Conservation (phyloP, 2,888 invertebrate genomes). For the Pollenia angustigena region DNA sequence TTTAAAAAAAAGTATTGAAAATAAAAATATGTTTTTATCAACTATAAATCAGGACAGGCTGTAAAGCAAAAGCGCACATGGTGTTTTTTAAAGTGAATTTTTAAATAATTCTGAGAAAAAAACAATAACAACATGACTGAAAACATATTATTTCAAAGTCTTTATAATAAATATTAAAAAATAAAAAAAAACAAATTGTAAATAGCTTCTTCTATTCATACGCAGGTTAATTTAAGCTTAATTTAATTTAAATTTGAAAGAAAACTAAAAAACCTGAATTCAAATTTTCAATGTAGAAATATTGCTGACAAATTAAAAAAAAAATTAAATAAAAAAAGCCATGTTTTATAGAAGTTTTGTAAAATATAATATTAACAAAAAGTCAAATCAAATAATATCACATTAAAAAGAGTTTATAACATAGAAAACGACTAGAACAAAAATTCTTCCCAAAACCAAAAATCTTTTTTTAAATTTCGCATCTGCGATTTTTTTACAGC, state of each 20-base stretch:
- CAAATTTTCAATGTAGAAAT: conserved; percentile 41
- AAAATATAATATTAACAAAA: conserved; percentile 53
- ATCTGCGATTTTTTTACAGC: too few species aligned
- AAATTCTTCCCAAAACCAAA: too few species aligned
- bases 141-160: conserved; percentile 42
- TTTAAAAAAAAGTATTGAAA: conserved; percentile 52
- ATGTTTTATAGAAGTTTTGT: conserved; percentile 71
- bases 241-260: conserved; percentile 44
- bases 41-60: conserved; percentile 63
- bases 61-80: conserved; percentile 70
- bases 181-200: conserved; percentile 64
- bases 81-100: conserved; percentile 33
- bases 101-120: conserved; percentile 28
- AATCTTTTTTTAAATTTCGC: too few species aligned
- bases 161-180: conserved; percentile 32
- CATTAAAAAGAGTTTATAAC: conserved; percentile 3
- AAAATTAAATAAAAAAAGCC: conserved; percentile 26
- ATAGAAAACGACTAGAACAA: too few species aligned
- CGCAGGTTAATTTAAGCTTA: conserved; percentile 58
- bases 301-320: conserved; percentile 38
- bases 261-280: conserved; percentile 40
- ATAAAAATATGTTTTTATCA: conserved; percentile 38
- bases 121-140: conserved; percentile 64
- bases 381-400: conserved; percentile 54
- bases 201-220: conserved; percentile 69